Base-by-base conservation (phyloP, 2,797 vertebrate genomes). In the Harpagifer antarcticus region DNA sequence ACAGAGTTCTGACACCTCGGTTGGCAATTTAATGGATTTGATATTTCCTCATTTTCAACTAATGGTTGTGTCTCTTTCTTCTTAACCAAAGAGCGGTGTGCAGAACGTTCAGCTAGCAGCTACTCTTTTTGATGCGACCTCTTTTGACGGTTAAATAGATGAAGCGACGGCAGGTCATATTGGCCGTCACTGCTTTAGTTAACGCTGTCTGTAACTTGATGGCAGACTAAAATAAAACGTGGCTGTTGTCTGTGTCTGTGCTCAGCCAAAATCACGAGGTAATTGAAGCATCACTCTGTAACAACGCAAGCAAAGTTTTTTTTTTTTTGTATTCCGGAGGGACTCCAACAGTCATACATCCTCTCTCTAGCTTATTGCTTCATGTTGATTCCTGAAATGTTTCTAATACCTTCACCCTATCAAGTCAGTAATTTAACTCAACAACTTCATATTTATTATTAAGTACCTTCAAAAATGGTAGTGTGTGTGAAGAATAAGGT, bases 181-280 rank as follows among this genome's bases (percentile, higher is more conserved):
- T 49, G 23, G 62, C 62, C 53, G 33, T 53, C 62, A 23, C 33
- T 52, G 37, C 62, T 52, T 52, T 42, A 65, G 5, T 12, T 65
- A 12, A 65, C 23, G 23, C 19, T 2, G 49, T 15, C 50, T 64
- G 48, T 64, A 50, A 64, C 31, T 64, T 64, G 48, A 64, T 64
- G 61, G 61, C 47, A 40, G 47, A 64, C 61, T 33, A 67, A 55
- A 56, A 67, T 47, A 67, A 56, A 40, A 52, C 50, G 44, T 66
- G 40, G 49, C 50, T 33, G 62, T 50, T 23, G 33, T 50, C 47
- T 40, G 31, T 23, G 58, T 65, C 44, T 47, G 8, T 12, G 1
- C 31, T 40, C 23, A n/a, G 50, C 50, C 50, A 44, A 27, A 27
- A 27, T 27, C 43, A 17, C 9, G 17, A 31, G 48, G 64, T 45